Evolutionary conservation across 1,140 invertebrate species (phyloP).

Genomic region (Leptoteleia sp.): DNA sequence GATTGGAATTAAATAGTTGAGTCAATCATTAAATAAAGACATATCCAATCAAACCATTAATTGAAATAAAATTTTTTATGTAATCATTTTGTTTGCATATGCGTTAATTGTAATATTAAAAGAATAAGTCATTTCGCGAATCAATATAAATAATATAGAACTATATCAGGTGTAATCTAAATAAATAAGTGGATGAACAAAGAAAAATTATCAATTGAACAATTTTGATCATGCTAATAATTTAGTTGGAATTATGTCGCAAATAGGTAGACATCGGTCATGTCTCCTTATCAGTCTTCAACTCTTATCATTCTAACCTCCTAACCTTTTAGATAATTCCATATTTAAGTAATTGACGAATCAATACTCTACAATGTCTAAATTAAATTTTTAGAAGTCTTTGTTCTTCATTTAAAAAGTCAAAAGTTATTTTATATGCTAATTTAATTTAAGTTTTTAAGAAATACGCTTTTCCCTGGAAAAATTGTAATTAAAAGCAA

Average conservation of each 20-base stretch:
- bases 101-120: no score
- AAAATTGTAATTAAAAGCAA: no score
- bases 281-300: conserved; percentile 28
- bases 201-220: no score
- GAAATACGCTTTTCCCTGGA: conserved; percentile 1
- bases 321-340: conserved; percentile 54
- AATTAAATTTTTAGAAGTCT: conserved; percentile 13
- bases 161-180: no score
- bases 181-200: no score
- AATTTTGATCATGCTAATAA: conserved; percentile 27
- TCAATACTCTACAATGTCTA: conserved; percentile 7
- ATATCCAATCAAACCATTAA: no score
- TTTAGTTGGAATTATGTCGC: conserved; percentile 21
- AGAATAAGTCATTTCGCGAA: no score
- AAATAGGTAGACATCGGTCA: conserved; percentile 28
- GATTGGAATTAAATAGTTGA: no score
- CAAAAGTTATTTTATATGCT: background rate
- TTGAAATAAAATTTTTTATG: no score
- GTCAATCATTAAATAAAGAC: no score
- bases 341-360: conserved; percentile 22
- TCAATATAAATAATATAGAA: no score
- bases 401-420: background rate
- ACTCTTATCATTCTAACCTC: conserved; percentile 48
- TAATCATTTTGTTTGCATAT: no score
- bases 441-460: background rate